A percentile compares a stretch with the other conserved stretches of the same genome.
Evolutionary conservation across 1,140 invertebrate genomes (phyloP).

Genomic region (Brachionus angularis): DNA sequence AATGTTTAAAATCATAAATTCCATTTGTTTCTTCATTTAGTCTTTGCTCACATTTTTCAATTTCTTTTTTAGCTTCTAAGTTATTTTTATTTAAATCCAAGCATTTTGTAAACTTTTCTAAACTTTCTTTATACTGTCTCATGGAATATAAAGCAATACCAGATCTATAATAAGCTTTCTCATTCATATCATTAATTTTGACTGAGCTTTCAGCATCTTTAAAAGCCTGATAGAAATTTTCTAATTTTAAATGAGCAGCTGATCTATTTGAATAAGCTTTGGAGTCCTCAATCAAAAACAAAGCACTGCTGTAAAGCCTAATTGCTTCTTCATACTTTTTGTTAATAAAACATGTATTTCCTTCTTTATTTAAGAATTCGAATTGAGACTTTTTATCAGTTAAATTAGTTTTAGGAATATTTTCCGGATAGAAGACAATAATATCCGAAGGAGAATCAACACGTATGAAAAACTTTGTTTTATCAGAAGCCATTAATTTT

Average conservation of each 20-base stretch:
- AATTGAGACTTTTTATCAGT: background rate
- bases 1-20: constrained; percentile 14
- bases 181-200: background rate
- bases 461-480: background rate
- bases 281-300: background rate
- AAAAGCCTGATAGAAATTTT: background rate
- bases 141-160: constrained; percentile 2
- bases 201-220: constrained; percentile 21
- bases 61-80: background rate
- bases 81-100: background rate
- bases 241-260: constrained; percentile 22
- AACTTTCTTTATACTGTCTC: background rate
- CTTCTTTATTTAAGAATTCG: constrained; percentile 24
- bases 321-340: background rate
- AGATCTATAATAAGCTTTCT: constrained; percentile 33
- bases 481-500: background rate
- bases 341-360: constrained; percentile 12
- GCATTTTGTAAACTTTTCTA: constrained; percentile 14
- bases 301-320: background rate
- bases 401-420: background rate
- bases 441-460: constrained; percentile 23
- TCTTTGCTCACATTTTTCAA: constrained; percentile 13
- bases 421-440: background rate
- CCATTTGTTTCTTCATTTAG: constrained; percentile 2
- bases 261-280: constrained; percentile 17